Base-by-base conservation (phyloP, 2,113 vertebrate genomes). In the Gila orcuttii region DNA sequence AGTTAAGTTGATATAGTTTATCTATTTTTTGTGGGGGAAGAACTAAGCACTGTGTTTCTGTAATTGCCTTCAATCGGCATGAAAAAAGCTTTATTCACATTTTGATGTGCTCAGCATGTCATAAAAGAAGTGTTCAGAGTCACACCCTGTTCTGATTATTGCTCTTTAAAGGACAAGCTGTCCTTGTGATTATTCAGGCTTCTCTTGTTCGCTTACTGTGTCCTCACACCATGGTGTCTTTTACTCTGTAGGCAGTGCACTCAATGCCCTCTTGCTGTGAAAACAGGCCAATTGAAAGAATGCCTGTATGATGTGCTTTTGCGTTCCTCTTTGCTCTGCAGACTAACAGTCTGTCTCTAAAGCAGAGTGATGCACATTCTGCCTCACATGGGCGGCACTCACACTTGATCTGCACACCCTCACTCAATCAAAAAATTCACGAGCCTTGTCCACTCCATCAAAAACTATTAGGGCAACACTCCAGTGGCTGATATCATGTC, bases 361-460 rank as follows among this genome's bases (percentile, higher is more conserved):
- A 45, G 39, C 55, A 50, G 52, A 86, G 79, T 3, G 62, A 52
- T 12, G 62, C 25, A 33, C 55, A 79, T n/a, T 60, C 36, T 10
- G 75, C 59, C 59, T 64, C 42, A 66, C 47, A 45, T 68, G 55
- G n/a, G 36, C 25, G 64, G 82, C 69, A 25, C 47, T 85, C 84
- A 62, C 82, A 89, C 68, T 89, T 86, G 74, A 88, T 87, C 79
- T 71, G 81, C 64, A 88, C 57, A 71, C 74, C 86, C 77, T 82
- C 55, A 83, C 76, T 86, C 85, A 69, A 82, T 90, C 79, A 86
- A 59, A 64, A 90, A 85, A 91, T 90, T 15, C 86, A 89, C 89
- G 86, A 91, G 86, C 90, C 89, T 85, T 83, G 79, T 90, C 85
- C 57, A 83, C n/a, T 82, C 87, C 55, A 84, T 92, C 59, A 88